Base-by-base conservation (phyloP, 2,888 invertebrate species). In the Branchellion lobata region DNA sequence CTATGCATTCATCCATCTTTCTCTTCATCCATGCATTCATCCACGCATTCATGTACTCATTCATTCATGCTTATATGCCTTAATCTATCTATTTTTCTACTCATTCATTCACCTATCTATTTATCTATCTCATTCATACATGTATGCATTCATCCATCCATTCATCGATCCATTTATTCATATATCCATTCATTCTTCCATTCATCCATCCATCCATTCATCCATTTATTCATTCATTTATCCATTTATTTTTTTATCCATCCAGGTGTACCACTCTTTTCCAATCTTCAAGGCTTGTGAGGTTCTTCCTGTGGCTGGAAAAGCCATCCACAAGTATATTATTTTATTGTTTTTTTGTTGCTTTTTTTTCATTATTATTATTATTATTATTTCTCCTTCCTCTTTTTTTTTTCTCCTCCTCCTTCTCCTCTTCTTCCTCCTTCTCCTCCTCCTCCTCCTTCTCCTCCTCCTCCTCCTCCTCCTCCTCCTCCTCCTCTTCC, bases 261-360 rank as follows among this genome's bases (percentile, higher is more conserved):
- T 21, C 68, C 73, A 88, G 87, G 85, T 89, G 0, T 95, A 92
- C 85, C 93, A 94, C 88, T 93, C 95, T 1, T 91, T 93, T 74
- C 93, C 95, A 61, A 90, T 96, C 81, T 89, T 97, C 68, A 91
- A 91, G 85, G 93, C 94, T 1, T 87, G 94, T 90, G 93, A 95
- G 88, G 91, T 93, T 71, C 90, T 92, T 84, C 92, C 94, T 65
- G 89, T 93, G 57, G 96, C 92, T 18, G 92, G 11, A 5, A 14
- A 69, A 18, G 21, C 31, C 69, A 69, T 69, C 14, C 69, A 69
- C 33, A 69, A 18, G 69, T 69, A 40, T 40, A 40, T 40, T 40
- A 40, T 40, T 5, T 65, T 5, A 27, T n/a, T 65, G 65, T 65
- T n/a, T 11, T 65, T 65, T 3, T 65, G 3, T 65, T n/a, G 8